Percentiles rank a stretch among this genome's conserved stretches.
phyloP scores from a whole-genome alignment of 2,797 vertebrate genomes.

The Darevskia nairensis region DNA sequence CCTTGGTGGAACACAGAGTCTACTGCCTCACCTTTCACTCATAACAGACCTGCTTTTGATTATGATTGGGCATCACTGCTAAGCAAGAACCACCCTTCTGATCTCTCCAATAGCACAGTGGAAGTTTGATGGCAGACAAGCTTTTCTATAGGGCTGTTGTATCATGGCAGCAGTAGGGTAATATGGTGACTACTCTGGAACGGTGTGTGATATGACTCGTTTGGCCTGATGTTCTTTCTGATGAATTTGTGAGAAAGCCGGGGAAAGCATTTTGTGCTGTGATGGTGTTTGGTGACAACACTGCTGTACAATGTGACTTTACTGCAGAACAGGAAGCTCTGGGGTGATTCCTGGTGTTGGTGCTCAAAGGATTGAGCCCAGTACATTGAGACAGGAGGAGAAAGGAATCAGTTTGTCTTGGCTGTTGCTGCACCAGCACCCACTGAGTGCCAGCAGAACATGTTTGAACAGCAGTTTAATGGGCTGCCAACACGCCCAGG shows the following conservation, averaged over 20 bases:
- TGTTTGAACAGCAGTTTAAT: conserved; percentile 26
- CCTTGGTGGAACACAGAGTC: background rate
- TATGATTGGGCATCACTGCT: background rate
- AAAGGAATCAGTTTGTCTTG: background rate
- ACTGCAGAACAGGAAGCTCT: conserved; percentile 5
- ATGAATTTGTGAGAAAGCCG: background rate
- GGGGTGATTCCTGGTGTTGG: background rate
- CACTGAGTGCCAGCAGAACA: background rate
- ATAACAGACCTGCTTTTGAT: background rate
- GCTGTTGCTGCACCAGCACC: background rate
- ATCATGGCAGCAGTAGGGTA: background rate
- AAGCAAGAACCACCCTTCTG: background rate
- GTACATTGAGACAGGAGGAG: background rate
- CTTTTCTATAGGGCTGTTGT: background rate
- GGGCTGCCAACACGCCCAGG: conserved; percentile 24
- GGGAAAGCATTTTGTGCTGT: background rate
- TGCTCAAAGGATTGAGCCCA: background rate
- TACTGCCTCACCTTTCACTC: background rate
- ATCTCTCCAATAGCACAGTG: background rate
- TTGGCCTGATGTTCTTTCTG: background rate
- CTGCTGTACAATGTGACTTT: background rate
- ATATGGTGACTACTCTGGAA: background rate
- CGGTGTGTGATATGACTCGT: background rate
- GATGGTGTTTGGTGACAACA: background rate
- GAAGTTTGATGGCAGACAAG: background rate